Conservation (phyloP, 2,888 invertebrate species). For the Argyra leucocephala region DNA sequence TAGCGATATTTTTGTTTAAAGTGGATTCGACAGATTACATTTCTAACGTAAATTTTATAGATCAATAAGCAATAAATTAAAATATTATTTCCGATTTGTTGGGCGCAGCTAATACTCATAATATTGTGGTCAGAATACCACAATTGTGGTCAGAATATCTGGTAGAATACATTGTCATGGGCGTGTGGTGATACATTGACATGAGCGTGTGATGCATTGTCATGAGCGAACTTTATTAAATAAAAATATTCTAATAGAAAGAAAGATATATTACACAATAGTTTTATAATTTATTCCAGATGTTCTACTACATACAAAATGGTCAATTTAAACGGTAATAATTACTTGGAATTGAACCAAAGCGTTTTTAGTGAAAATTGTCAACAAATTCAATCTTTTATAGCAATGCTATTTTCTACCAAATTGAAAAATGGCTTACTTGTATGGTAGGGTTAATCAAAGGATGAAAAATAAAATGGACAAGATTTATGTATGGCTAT, state of each 20-base stretch:
- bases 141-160: conserved; percentile 43
- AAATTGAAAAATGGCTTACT: conserved; percentile 67
- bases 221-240: conserved; percentile 49
- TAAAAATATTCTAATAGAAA: neutral
- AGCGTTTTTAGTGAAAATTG: conserved; percentile 54
- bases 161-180: too few species aligned
- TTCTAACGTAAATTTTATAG: conserved; percentile 56
- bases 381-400: conserved; percentile 52
- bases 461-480: conserved; percentile 50
- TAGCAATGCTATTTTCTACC: conserved; percentile 69
- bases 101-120: conserved; percentile 67
- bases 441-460: conserved; percentile 58
- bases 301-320: conserved; percentile 34
- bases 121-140: too few species aligned
- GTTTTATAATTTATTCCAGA: conserved; percentile 25
- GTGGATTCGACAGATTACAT: conserved; percentile 83
- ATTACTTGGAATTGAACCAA: conserved; percentile 42
- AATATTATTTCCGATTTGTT: conserved; percentile 54
- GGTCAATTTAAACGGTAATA: conserved; percentile 41
- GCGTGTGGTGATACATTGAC: conserved; percentile 33
- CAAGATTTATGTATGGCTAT: too few species aligned
- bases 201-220: conserved; percentile 59
- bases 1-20: conserved; percentile 59
- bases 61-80: neutral
- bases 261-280: conserved; percentile 1